Evolutionary conservation across 1,140 invertebrate species (phyloP), one percentile per base, ranked within the genome.

Genomic region (Drosophila pseudoobscura): DNA sequence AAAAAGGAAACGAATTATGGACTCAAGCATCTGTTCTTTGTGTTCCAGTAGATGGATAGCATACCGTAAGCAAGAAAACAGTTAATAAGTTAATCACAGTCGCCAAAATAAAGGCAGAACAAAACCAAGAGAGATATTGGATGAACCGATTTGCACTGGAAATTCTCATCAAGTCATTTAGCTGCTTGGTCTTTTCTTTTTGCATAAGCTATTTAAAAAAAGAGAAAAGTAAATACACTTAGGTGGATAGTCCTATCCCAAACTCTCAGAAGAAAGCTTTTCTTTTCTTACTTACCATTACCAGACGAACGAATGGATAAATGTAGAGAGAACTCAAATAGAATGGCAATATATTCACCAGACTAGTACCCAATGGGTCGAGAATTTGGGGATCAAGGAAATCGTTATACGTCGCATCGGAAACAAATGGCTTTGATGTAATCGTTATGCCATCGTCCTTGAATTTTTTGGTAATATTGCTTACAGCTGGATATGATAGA

Each of bases 111-210:
- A 58, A 52, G 2, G 31, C 26, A 1, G 53, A 41, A 5, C 31
- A 7, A 41, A 71, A 57, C 62, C 61, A 71, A 6, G 31, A 52
- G 9, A 60, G 7, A 52, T 66, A 60, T 3, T 52, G 53, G 7
- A 45, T 9, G 0, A 56, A 51, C 20, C 49, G 29, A 51, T 50
- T 56, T 41, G 61, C 64, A 3, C 46, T 47, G 2, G 60, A 29
- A 9, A 65, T 51, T 29, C 50, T 50, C 60, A 65, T 70, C 20
- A 70, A 56, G 56, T 70, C 66, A 11, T 35, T 54, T 35, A 65
- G 46, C 11, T 65, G 63, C n/a, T 8, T 44, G 2, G 22, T 9
- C 46, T 65, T 65, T 24, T 65, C 63, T 13, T n/a, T 45, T 8
- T 13, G 20, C 45, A 65, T 65, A 7, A 52, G 46, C 63, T 65